Evolutionary conservation across 2,888 invertebrate species (phyloP).

Genomic region (Microchrysa polita): DNA sequence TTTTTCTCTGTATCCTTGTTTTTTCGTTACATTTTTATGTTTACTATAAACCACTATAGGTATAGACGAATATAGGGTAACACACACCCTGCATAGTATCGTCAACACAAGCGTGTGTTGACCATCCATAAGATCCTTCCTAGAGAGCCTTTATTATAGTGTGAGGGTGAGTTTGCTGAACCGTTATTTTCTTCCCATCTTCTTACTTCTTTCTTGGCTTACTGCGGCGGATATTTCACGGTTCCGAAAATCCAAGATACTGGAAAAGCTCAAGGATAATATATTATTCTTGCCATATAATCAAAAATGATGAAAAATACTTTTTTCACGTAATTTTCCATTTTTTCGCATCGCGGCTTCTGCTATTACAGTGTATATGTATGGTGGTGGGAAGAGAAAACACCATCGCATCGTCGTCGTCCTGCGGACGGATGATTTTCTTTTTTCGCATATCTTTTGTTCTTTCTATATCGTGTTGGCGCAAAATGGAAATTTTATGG

Average conservation of each 20-base stretch:
- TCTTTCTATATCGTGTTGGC: conserved; percentile 28
- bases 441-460: conserved; percentile 12
- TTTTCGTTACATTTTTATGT: background rate
- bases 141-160: too few species aligned
- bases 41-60: conserved; percentile 15
- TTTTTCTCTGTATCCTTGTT: conserved; percentile 1
- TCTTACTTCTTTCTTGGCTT: conserved; percentile 28
- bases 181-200: conserved; percentile 9
- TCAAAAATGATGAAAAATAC: conserved; percentile 52
- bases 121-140: too few species aligned
- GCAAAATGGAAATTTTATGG: conserved; percentile 48
- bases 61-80: too few species aligned
- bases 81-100: background rate
- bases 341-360: conserved; percentile 33
- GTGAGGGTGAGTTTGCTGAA: background rate
- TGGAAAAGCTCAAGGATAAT: conserved; percentile 47
- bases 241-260: conserved; percentile 18
- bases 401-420: background rate
- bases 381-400: too few species aligned
- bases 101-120: background rate
- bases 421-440: background rate
- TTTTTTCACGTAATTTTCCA: conserved; percentile 51
- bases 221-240: conserved; percentile 29
- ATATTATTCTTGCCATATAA: conserved; percentile 51
- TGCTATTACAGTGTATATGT: too few species aligned